Evolutionary conservation across 2,797 vertebrate species (phyloP).

Genomic region (Tokudaia muenninki): DNA sequence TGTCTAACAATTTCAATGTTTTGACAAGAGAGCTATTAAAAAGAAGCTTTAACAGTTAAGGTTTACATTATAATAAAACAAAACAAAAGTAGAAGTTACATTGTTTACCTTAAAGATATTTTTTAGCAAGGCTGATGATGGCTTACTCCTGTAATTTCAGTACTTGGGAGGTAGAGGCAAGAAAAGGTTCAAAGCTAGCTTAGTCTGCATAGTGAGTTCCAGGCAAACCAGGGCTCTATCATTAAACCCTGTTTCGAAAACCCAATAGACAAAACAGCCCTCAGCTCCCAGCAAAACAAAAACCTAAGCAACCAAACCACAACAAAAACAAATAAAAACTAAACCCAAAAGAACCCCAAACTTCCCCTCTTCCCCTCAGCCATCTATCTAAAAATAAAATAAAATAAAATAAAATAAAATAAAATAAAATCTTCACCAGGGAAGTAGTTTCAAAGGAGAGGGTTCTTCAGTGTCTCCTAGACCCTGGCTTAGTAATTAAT

Average conservation of each 20-base stretch:
- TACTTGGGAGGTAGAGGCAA: background rate
- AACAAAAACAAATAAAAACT: background rate
- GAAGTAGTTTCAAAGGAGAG: background rate
- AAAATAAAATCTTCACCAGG: background rate
- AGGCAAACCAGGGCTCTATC: background rate
- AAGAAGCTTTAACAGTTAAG: background rate
- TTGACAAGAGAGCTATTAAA: background rate
- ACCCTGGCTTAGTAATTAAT: background rate
- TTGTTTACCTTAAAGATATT: background rate
- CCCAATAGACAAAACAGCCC: background rate
- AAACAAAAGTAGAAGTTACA: background rate
- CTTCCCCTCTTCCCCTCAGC: background rate
- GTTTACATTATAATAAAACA: background rate
- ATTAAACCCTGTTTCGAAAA: background rate
- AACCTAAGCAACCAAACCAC: background rate
- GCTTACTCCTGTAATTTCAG: background rate
- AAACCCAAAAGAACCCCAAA: background rate
- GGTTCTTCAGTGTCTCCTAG: background rate
- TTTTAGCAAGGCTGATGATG: background rate
- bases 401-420: background rate
- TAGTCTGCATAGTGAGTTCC: background rate
- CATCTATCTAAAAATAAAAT: background rate
- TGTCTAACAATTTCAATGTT: background rate
- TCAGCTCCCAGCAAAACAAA: background rate
- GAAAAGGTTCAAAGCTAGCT: background rate